Conservation (phyloP, 1,140 invertebrate genomes). For the Triops cancriformis region DNA sequence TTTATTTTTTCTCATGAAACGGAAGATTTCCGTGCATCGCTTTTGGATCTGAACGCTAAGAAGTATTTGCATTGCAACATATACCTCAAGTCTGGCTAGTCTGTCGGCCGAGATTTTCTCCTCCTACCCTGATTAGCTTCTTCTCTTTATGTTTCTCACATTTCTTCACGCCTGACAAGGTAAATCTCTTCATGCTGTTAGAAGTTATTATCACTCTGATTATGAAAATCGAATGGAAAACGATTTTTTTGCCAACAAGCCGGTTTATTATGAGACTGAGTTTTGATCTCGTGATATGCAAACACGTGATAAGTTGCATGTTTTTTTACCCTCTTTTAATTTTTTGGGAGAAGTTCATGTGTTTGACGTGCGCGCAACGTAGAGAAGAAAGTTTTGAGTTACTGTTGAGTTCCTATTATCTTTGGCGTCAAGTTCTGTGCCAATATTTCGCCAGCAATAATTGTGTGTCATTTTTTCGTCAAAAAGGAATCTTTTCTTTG, state of each 20-base stretch:
- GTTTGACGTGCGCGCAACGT: no score
- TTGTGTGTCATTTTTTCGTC: not conserved
- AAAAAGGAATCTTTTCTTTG: not conserved
- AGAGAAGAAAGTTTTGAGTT: not conserved
- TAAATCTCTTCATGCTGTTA: no score
- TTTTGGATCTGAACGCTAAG: not conserved
- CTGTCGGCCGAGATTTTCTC: not conserved
- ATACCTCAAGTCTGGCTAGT: constrained; percentile 5
- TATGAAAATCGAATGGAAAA: no score
- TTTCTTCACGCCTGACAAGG: no score
- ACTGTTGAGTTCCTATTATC: constrained; percentile 6
- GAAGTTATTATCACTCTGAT: no score
- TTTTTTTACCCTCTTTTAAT: not conserved
- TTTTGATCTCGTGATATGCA: constrained; percentile 14
- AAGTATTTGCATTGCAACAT: not conserved
- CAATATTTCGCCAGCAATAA: constrained; percentile 14
- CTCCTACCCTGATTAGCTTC: not conserved
- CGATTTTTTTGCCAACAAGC: not conserved
- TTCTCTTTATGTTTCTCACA: no score
- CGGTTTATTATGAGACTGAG: not conserved
- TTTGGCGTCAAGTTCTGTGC: constrained; percentile 10
- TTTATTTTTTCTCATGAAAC: not conserved
- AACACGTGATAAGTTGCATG: not conserved
- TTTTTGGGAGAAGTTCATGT: not conserved
- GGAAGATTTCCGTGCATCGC: not conserved